phyloP scores from a whole-genome alignment of 2,797 vertebrate genomes.

The Tenualosa ilisha region DNA sequence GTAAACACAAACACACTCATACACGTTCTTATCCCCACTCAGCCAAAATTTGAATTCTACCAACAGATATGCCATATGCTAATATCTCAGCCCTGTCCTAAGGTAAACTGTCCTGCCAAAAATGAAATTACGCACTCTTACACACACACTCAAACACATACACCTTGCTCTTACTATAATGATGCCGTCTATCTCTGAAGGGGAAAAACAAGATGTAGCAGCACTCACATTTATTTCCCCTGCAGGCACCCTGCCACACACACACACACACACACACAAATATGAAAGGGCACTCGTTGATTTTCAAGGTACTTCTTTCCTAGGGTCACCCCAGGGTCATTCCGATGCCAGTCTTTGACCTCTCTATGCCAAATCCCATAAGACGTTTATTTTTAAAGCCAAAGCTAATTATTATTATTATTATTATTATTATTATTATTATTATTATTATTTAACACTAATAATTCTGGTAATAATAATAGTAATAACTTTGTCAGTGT shows the following conservation, averaged over 20 bases:
- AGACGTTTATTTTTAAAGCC: slow-evolving; percentile 82
- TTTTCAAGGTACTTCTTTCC: slow-evolving; percentile 49
- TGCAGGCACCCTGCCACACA: slow-evolving; percentile 11
- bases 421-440: slow-evolving; percentile 65
- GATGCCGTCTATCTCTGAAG: background rate
- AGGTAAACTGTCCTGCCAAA: background rate
- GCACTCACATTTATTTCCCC: background rate
- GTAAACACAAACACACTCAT: background rate
- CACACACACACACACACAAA: slow-evolving; percentile 47
- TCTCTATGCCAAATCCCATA: slow-evolving; percentile 81
- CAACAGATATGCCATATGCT: background rate
- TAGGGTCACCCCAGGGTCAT: slow-evolving; percentile 60
- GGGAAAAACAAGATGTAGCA: background rate
- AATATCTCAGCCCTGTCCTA: background rate
- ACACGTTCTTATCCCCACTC: background rate
- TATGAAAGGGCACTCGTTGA: slow-evolving; percentile 29
- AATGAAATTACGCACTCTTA: background rate
- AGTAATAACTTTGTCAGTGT: slow-evolving; percentile 51
- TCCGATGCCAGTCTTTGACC: slow-evolving; percentile 70
- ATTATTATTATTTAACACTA: slow-evolving; percentile 58
- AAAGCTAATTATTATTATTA: slow-evolving; percentile 79
- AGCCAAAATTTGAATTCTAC: background rate
- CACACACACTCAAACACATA: slow-evolving; percentile 12
- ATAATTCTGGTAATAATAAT: slow-evolving; percentile 62
- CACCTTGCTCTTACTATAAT: background rate